phyloP scores from a whole-genome alignment of 2,888 invertebrate genomes.

The Eurytoma adleriae region DNA sequence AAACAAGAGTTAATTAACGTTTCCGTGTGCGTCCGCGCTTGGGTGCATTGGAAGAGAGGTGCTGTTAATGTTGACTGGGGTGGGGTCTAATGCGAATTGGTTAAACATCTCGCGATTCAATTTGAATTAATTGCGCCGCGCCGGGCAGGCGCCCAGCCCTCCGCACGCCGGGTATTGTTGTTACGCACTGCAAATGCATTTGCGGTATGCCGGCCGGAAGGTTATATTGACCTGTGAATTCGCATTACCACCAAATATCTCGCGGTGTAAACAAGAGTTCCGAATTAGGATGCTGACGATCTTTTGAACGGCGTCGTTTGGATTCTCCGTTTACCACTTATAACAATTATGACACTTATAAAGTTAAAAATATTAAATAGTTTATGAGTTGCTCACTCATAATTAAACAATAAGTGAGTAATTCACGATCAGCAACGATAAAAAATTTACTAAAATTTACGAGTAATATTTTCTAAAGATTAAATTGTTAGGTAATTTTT shows the following conservation, averaged over 20 bases:
- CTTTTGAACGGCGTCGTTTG: neutral
- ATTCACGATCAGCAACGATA: no score
- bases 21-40: neutral
- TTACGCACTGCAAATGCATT: constrained; percentile 11
- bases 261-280: neutral
- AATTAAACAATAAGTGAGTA: neutral
- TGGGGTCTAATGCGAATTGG: constrained; percentile 6
- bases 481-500: no score
- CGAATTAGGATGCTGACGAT: neutral
- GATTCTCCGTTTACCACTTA: neutral
- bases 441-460: no score
- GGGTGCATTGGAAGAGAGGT: neutral
- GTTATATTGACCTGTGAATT: constrained; percentile 34
- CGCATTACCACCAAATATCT: constrained; percentile 30
- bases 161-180: neutral
- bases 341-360: no score
- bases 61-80: constrained; percentile 9
- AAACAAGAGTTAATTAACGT: constrained; percentile 11
- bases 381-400: neutral
- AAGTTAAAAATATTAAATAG: no score
- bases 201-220: neutral
- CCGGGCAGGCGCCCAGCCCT: neutral
- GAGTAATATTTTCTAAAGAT: no score
- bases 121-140: constrained; percentile 37
- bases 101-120: constrained; percentile 40